Evolutionary conservation across 1,140 invertebrate genomes (phyloP).

Genomic region (Piezodorus guildinii): DNA sequence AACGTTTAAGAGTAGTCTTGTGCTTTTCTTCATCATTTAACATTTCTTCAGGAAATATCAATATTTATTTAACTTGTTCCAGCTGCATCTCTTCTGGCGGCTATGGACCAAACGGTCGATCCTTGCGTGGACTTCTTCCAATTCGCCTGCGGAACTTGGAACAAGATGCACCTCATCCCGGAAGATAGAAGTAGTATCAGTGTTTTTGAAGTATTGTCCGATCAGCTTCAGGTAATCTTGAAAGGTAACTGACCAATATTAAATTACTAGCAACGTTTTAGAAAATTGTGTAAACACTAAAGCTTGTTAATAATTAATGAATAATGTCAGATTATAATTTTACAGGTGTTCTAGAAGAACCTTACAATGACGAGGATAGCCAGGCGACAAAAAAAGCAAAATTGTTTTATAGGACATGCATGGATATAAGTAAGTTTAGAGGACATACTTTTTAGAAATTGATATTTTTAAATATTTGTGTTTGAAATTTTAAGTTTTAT

Average conservation of each 20-base stretch:
- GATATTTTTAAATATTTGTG: too few species aligned
- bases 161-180: conserved; percentile 75
- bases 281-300: too few species aligned
- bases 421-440: conserved; percentile 80
- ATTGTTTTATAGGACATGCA: conserved; percentile 73
- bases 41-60: too few species aligned
- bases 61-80: conserved; percentile 22
- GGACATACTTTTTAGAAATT: too few species aligned
- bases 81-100: conserved; percentile 73
- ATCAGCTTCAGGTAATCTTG: conserved; percentile 73
- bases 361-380: conserved; percentile 48
- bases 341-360: conserved; percentile 56
- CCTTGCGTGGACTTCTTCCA: conserved; percentile 84
- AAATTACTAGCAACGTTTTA: too few species aligned
- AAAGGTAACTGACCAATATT: conserved; percentile 40
- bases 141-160: conserved; percentile 82
- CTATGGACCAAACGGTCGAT: conserved; percentile 68
- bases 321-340: conserved; percentile 1
- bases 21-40: too few species aligned
- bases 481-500: too few species aligned
- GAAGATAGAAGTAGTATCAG: conserved; percentile 77
- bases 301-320: too few species aligned
- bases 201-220: conserved; percentile 78
- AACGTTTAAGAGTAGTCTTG: too few species aligned
- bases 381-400: conserved; percentile 69